A percentile compares a stretch with the other conserved stretches of the same genome.
These are phyloP conservation scores for Perca flavescens DNA, from an alignment of 2,113 vertebrate genomes.

Conservation along the genomic window DNA sequence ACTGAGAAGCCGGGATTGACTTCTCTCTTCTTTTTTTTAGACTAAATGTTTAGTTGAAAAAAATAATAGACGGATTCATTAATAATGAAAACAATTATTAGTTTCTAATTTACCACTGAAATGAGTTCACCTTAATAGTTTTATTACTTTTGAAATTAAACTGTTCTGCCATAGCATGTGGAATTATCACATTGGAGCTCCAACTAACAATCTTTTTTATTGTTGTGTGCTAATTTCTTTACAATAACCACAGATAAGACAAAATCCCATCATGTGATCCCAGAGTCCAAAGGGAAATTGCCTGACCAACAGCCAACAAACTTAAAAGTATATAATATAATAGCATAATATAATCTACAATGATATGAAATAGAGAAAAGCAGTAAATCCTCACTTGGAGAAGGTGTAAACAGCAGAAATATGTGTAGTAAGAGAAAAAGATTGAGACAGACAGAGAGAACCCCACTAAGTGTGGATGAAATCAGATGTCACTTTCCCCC, in stretches of 20 bases:
- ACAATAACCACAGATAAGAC: neutral
- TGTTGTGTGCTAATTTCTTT: neutral
- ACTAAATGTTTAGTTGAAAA: neutral
- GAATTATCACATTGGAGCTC: neutral
- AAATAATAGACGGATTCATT: neutral
- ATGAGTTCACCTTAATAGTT: neutral
- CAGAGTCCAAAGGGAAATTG: neutral
- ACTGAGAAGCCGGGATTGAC: neutral
- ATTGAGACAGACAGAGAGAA: slow-evolving; percentile 27
- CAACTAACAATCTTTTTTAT: neutral
- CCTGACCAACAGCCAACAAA: neutral
- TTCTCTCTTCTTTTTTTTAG: neutral
- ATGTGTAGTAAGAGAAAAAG: slow-evolving; percentile 8
- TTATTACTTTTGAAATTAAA: neutral
- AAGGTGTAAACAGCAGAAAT: neutral
- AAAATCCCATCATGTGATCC: neutral
- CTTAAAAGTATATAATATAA: neutral
- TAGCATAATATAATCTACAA: neutral
- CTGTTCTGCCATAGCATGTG: neutral
- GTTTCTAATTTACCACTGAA: neutral
- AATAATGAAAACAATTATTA: neutral
- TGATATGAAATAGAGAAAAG: slow-evolving; percentile 20
- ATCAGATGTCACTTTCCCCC: slow-evolving; percentile 58
- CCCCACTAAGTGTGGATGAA: slow-evolving; percentile 47
- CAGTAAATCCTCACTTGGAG: neutral